Evolutionary conservation across 1,140 invertebrate genomes (phyloP), one percentile per base, ranked within the genome.

Genomic region (Gryon sp.): DNA sequence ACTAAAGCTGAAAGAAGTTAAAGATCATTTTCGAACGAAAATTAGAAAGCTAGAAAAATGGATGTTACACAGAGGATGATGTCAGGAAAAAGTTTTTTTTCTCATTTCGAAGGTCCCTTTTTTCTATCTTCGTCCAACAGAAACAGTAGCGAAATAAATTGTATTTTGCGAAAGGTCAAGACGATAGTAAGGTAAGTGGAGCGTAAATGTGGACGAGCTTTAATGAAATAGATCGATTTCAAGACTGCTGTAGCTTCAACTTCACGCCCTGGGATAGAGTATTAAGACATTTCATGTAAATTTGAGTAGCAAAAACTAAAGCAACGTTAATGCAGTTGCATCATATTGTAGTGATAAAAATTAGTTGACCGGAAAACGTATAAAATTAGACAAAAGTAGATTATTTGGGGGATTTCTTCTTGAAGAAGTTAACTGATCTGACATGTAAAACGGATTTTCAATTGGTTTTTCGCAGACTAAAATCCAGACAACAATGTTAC

Each of bases 221-320:
- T n/a, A 26, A 45, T 45, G 53, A 59, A 74, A 52, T 65, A 65
- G 60, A 65, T 74, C 59, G 52, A 55, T 74, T 74, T 52, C 36
- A 14, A 59, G 38, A 34, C 50, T 41, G 26, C 18, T n/a, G n/a
- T n/a, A 48, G 41, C 11, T 28, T 22, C 22, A 40, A 59, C 52
- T 59, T 60, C 36, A 43, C 53, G 65, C 43, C 32, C 18, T 48
- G 8, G 24, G 30, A 68, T n/a, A n/a, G 43, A 30, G 22, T 48
- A 57, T 40, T 26, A 32, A n/a, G 20, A 36, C 32, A 19, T 36
- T 50, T 6, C 53, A 69, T 69, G 65, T 74, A 65, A 65, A 74
- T 75, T 50, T 60, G 12, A 60, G 45, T 34, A 52, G 20, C 11
- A 8, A 22, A 50, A 66, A 55, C 30, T 66, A n/a, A n/a, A n/a